A percentile compares a stretch with the other conserved stretches of the same genome.
These are phyloP conservation scores for Serripes groenlandicus DNA, from an alignment of 2,888 invertebrate species.

Conservation along the genomic window DNA sequence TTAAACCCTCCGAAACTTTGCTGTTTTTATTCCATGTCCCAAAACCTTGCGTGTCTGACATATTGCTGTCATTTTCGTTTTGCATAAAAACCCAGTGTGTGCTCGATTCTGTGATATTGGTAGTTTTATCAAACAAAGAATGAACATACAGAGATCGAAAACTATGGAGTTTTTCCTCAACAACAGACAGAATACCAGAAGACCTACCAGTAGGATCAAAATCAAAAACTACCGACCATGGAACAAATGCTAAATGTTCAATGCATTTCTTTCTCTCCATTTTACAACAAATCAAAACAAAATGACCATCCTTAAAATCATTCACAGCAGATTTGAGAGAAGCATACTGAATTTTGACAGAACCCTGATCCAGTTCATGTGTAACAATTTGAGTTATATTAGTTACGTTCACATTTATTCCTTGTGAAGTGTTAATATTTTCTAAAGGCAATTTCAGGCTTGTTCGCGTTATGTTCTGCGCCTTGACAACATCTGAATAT, in stretches of 20 bases:
- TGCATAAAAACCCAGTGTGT: constrained; percentile 61
- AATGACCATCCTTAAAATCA: constrained; percentile 64
- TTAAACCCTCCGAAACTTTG: constrained; percentile 21
- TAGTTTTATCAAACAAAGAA: constrained; percentile 44
- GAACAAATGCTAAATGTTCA: constrained; percentile 53
- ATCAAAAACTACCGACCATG: constrained; percentile 72
- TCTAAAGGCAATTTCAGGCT: too few relatives aligned
- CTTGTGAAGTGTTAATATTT: neutral
- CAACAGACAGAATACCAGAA: constrained; percentile 58
- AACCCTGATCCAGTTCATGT: neutral
- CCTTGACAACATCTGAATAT: neutral
- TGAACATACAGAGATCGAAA: constrained; percentile 48
- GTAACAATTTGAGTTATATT: neutral
- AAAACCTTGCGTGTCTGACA: constrained; percentile 41
- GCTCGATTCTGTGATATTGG: constrained; percentile 46
- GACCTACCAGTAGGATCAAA: constrained; percentile 65
- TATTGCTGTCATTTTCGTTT: constrained; percentile 65
- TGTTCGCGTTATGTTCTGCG: too few relatives aligned
- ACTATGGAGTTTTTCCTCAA: constrained; percentile 45
- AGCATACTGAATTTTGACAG: neutral
- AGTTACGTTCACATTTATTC: neutral
- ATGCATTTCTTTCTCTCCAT: constrained; percentile 33
- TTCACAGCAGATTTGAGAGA: constrained; percentile 14
- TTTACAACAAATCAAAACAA: constrained; percentile 61
- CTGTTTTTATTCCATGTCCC: constrained; percentile 24